Evolutionary conservation across 1,140 invertebrate genomes (phyloP).

Genomic region (Ladona fulva): DNA sequence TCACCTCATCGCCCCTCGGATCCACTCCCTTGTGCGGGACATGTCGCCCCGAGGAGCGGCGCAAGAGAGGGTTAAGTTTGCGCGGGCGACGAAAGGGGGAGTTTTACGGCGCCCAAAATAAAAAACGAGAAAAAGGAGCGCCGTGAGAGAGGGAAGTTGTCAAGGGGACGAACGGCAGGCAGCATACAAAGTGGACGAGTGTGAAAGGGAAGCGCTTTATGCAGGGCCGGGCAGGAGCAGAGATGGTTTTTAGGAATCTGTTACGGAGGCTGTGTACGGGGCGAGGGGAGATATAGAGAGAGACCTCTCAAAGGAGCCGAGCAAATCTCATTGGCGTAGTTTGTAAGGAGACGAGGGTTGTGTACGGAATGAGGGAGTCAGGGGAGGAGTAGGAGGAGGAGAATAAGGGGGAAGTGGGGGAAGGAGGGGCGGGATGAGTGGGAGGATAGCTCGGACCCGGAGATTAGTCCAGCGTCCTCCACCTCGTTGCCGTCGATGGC

Average conservation of each 20-base stretch:
- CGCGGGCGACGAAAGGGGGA: no score
- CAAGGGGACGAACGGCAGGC: background rate
- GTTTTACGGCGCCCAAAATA: no score
- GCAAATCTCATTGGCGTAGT: constrained; percentile 8
- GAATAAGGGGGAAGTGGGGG: background rate
- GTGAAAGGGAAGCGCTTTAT: background rate
- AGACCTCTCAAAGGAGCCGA: background rate
- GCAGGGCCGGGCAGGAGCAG: background rate
- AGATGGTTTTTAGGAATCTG: background rate
- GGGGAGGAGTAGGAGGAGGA: background rate
- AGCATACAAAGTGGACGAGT: background rate
- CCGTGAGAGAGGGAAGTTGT: no score
- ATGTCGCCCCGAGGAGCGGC: no score
- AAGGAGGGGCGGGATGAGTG: background rate
- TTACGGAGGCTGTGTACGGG: background rate
- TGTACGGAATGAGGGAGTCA: background rate
- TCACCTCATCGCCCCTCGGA: no score
- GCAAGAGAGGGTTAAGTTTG: no score
- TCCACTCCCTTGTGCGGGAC: no score
- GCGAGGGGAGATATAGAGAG: background rate
- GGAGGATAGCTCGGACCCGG: background rate
- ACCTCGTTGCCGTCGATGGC: background rate
- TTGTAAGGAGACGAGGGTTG: background rate
- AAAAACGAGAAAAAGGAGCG: no score
- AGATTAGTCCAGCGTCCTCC: background rate